Evolutionary conservation across 1,140 invertebrate species (phyloP).

Genomic region (Penaeus vannamei): DNA sequence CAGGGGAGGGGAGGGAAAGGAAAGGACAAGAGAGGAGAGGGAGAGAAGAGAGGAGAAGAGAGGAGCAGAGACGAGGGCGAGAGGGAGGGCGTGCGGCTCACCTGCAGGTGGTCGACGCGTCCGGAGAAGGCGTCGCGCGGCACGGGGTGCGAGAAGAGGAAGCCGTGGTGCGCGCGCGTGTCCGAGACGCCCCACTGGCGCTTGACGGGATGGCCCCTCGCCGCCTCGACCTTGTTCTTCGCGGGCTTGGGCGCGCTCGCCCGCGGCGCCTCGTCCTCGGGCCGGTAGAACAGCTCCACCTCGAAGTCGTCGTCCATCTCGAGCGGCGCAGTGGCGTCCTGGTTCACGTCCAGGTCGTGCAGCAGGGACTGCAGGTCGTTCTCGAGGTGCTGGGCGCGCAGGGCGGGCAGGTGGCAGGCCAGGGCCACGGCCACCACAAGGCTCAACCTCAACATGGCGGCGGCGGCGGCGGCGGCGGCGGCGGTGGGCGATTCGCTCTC

Average conservation of each 20-base stretch:
- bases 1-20: too few species aligned
- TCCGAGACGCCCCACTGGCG: constrained; percentile 72
- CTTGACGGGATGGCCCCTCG: constrained; percentile 59
- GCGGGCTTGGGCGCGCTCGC: background rate
- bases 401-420: background rate
- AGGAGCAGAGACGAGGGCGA: background rate
- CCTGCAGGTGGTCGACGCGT: constrained; percentile 73
- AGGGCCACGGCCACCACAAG: background rate
- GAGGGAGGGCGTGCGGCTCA: constrained; percentile 66
- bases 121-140: constrained; percentile 73
- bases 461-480: background rate
- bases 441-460: too few species aligned
- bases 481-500: background rate
- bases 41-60: background rate
- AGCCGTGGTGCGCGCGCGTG: constrained; percentile 72
- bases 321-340: background rate
- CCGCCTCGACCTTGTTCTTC: background rate
- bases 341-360: constrained; percentile 43
- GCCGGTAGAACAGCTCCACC: constrained; percentile 42
- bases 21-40: background rate
- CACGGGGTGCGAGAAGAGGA: constrained; percentile 73
- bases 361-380: constrained; percentile 57
- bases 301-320: constrained; percentile 45
- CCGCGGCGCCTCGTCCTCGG: constrained; percentile 30
- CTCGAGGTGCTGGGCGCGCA: constrained; percentile 47